A percentile compares a stretch with the other conserved stretches of the same genome.
Evolutionary conservation across 2,797 vertebrate genomes (phyloP).

Genomic region (Philypnodon macrostomus): DNA sequence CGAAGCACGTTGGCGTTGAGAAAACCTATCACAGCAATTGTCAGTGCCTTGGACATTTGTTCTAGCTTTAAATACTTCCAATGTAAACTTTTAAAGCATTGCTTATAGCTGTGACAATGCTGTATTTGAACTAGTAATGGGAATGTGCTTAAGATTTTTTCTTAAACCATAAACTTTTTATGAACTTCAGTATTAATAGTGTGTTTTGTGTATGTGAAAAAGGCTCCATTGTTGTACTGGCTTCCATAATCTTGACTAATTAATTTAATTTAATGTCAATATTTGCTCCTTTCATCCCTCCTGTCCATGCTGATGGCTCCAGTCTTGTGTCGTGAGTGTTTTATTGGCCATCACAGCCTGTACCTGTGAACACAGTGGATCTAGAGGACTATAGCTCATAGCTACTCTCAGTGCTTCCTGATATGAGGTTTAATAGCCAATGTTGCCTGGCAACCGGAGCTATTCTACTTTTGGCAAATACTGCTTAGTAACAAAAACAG

Average conservation of each 20-base stretch:
- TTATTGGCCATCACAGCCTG: slow-evolving; percentile 39
- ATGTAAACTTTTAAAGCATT: too few relatives aligned
- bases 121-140: too few relatives aligned
- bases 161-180: background rate
- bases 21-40: too few relatives aligned
- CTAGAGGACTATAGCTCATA: slow-evolving; percentile 53
- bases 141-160: too few relatives aligned
- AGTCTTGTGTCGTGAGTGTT: slow-evolving; percentile 13
- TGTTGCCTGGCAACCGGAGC: slow-evolving; percentile 70
- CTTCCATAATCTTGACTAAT: background rate
- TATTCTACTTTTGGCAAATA: slow-evolving; percentile 65
- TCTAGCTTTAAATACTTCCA: too few relatives aligned
- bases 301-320: background rate
- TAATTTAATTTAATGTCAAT: background rate
- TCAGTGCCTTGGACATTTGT: too few relatives aligned
- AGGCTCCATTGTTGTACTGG: too few relatives aligned
- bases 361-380: slow-evolving; percentile 32
- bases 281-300: background rate
- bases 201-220: too few relatives aligned
- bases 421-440: slow-evolving; percentile 61
- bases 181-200: background rate
- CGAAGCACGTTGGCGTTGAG: too few relatives aligned
- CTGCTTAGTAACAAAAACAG: slow-evolving; percentile 64
- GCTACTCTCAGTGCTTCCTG: slow-evolving; percentile 42
- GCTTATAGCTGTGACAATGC: too few relatives aligned